A percentile compares a stretch with the other conserved stretches of the same genome.
Evolutionary conservation across 2,113 vertebrate genomes (phyloP).

Genomic region (Crotophaga sulcirostris): DNA sequence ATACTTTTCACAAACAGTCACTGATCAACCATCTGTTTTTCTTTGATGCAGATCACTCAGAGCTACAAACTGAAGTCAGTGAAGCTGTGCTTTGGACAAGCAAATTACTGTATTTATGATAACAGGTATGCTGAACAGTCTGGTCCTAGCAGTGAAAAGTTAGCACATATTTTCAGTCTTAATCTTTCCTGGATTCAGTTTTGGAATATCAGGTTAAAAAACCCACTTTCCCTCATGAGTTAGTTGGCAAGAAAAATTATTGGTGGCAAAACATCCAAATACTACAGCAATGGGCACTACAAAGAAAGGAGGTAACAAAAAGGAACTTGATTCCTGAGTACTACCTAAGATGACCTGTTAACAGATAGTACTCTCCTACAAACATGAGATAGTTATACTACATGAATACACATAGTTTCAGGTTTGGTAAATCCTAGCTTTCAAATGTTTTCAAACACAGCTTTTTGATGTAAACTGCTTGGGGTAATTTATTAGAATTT

Average conservation of each 20-base stretch:
- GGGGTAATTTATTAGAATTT: not conserved
- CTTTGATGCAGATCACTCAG: not conserved
- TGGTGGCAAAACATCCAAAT: not conserved
- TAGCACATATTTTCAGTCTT: not conserved
- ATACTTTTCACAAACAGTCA: not conserved
- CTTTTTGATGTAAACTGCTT: not conserved
- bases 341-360: not conserved
- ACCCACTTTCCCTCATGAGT: not conserved
- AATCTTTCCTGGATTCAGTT: not conserved
- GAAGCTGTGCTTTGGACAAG: not conserved
- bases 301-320: not conserved
- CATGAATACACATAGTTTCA: not conserved
- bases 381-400: not conserved
- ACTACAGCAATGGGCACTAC: not conserved
- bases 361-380: not conserved
- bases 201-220: not conserved
- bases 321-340: not conserved
- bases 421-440: not conserved
- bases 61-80: not conserved
- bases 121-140: not conserved
- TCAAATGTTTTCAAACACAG: not conserved
- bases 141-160: not conserved
- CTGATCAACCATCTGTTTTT: not conserved
- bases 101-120: not conserved
- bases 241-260: not conserved